Percentiles rank a stretch among this genome's conserved stretches.
Conservation (phyloP, 2,888 invertebrate species). For the Agrochola litura region DNA sequence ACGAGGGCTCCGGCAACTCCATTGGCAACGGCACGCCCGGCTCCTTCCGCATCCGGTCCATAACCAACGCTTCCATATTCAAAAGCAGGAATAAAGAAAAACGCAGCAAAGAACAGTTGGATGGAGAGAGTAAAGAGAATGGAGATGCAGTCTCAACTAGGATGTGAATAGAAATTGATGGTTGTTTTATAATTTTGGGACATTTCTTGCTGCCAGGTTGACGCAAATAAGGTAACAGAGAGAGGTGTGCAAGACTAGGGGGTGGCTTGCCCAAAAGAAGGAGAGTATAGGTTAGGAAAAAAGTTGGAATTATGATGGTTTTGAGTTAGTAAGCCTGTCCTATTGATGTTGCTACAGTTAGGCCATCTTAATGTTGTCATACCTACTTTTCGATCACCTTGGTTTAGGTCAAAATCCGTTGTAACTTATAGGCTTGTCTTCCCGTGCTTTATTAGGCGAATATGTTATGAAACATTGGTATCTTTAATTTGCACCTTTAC, state of each 20-base stretch:
- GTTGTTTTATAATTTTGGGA: constrained; percentile 1
- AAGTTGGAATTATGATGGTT: background rate
- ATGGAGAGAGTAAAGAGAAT: constrained; percentile 73
- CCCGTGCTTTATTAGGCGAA: constrained; percentile 23
- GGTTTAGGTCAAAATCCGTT: background rate
- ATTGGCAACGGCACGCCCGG: constrained; percentile 77
- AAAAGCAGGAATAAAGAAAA: constrained; percentile 76
- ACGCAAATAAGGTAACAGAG: background rate
- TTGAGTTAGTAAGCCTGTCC: constrained; percentile 2
- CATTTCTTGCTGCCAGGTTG: constrained; percentile 7
- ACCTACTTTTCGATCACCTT: constrained; percentile 1
- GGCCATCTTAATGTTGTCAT: constrained; percentile 31
- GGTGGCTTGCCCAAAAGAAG: background rate
- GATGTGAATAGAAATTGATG: constrained; percentile 72
- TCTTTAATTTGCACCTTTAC: constrained; percentile 36
- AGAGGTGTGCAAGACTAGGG: background rate
- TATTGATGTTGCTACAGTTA: constrained; percentile 13
- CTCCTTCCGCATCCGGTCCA: constrained; percentile 82
- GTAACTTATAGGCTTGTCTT: constrained; percentile 37
- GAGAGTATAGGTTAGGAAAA: background rate
- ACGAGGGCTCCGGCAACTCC: constrained; percentile 72
- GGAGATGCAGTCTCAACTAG: constrained; percentile 80
- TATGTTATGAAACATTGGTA: background rate
- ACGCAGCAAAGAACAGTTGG: constrained; percentile 72
- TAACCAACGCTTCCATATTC: constrained; percentile 85